phyloP scores from a whole-genome alignment of 2,888 invertebrate species.

The Ornithoptera priamus region DNA sequence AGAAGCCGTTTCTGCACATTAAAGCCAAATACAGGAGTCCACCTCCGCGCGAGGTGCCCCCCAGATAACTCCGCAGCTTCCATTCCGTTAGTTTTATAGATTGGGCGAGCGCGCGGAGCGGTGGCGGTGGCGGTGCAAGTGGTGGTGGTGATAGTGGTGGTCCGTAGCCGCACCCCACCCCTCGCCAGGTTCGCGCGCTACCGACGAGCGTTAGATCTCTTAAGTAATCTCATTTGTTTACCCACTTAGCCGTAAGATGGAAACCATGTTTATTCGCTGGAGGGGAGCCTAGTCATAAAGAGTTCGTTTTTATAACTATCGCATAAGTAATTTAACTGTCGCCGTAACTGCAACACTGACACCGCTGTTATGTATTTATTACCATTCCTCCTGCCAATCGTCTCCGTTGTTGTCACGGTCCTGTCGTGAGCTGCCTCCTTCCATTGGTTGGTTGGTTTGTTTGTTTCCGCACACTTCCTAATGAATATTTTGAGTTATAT shows the following conservation, averaged over 20 bases:
- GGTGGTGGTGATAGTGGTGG: too few species aligned
- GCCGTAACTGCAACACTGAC: slow-evolving; percentile 39
- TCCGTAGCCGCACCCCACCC: too few species aligned
- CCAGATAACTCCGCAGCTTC: slow-evolving; percentile 62
- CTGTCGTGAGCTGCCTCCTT: background rate
- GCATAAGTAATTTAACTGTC: slow-evolving; percentile 38
- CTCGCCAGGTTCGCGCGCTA: slow-evolving; percentile 2
- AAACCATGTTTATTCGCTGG: slow-evolving; percentile 45
- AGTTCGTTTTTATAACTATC: slow-evolving; percentile 39
- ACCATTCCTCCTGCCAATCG: slow-evolving; percentile 31
- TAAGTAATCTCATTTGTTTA: slow-evolving; percentile 57
- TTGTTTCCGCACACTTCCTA: slow-evolving; percentile 37
- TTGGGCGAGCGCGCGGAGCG: slow-evolving; percentile 21
- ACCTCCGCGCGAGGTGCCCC: slow-evolving; percentile 81
- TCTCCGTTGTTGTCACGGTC: too few species aligned
- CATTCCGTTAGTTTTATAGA: slow-evolving; percentile 61
- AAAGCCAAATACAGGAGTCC: slow-evolving; percentile 87
- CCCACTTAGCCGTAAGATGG: slow-evolving; percentile 47
- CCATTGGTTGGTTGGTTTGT: background rate
- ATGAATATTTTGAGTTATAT: slow-evolving; percentile 42
- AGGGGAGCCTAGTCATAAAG: slow-evolving; percentile 59
- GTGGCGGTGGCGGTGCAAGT: too few species aligned
- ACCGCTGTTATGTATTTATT: slow-evolving; percentile 37
- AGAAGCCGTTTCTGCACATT: slow-evolving; percentile 83
- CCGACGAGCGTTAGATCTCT: slow-evolving; percentile 59